Evolutionary conservation across 2,888 invertebrate species (phyloP).

Genomic region (Metellina segmentata): DNA sequence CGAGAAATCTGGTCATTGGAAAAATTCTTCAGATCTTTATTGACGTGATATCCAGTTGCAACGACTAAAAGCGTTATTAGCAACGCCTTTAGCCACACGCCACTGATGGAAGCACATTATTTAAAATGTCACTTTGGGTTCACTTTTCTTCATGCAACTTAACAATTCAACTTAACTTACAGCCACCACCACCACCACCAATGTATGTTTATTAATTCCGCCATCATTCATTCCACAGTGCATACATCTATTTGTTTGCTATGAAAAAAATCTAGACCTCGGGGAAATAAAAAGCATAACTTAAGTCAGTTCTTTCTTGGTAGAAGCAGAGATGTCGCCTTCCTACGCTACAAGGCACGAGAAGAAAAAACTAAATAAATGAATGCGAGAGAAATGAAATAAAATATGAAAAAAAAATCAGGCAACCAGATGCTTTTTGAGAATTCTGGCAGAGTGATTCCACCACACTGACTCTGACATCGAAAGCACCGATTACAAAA

Average conservation of each 20-base stretch:
- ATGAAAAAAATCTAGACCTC: slow-evolving; percentile 27
- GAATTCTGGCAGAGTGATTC: slow-evolving; percentile 26
- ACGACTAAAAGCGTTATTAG: too few species aligned
- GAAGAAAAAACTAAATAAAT: slow-evolving; percentile 1
- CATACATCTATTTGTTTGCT: slow-evolving; percentile 26
- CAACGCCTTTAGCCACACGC: too few species aligned
- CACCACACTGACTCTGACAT: slow-evolving; percentile 7
- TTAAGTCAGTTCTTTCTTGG: slow-evolving; percentile 5
- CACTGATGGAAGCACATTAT: not conserved
- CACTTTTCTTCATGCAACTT: not conserved
- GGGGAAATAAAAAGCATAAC: slow-evolving; percentile 16
- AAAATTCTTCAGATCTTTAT: too few species aligned
- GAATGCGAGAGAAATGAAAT: slow-evolving; percentile 12
- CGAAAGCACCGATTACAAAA: slow-evolving; percentile 54
- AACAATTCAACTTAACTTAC: not conserved
- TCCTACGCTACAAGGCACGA: not conserved
- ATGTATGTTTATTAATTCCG: not conserved
- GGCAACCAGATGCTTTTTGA: slow-evolving; percentile 39
- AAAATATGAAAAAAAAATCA: too few species aligned
- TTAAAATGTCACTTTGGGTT: not conserved
- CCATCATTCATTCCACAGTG: not conserved
- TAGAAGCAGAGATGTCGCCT: not conserved
- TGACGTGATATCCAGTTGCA: too few species aligned
- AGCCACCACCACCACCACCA: not conserved
- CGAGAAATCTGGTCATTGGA: too few species aligned